Conservation (phyloP, 2,888 invertebrate genomes). For the Nebria salina region DNA sequence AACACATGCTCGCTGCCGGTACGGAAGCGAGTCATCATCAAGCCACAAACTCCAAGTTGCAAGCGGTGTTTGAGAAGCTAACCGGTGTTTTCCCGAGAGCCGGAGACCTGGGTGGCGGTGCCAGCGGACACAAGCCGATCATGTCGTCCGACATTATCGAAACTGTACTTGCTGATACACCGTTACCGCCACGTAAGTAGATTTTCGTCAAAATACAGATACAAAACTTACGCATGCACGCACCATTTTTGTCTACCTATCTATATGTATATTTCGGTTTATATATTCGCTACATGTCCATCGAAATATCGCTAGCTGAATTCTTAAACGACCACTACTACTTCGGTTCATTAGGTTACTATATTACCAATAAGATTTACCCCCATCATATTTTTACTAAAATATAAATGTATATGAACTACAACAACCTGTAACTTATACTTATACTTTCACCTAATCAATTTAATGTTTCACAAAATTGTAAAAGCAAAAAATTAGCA, state of each 20-base stretch:
- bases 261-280: background rate
- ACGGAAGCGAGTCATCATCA: background rate
- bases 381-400: too few relatives aligned
- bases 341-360: background rate
- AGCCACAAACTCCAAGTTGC: slow-evolving; percentile 14
- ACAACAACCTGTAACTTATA: background rate
- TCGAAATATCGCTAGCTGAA: background rate
- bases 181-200: slow-evolving; percentile 27
- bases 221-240: background rate
- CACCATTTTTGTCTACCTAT: background rate
- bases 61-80: slow-evolving; percentile 26
- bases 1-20: slow-evolving; percentile 23
- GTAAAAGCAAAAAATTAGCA: background rate
- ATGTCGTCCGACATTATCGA: slow-evolving; percentile 26
- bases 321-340: background rate
- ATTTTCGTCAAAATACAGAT: background rate
- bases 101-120: slow-evolving; percentile 26
- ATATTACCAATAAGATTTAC: background rate
- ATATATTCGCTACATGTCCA: background rate
- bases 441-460: background rate
- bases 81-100: slow-evolving; percentile 20
- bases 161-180: slow-evolving; percentile 19
- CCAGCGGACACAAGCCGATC: slow-evolving; percentile 21
- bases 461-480: background rate
- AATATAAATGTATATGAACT: background rate